Percentiles rank a stretch among this genome's conserved stretches.
Evolutionary conservation across 2,888 invertebrate species (phyloP).

Genomic region (Caenorhabditis sp.): DNA sequence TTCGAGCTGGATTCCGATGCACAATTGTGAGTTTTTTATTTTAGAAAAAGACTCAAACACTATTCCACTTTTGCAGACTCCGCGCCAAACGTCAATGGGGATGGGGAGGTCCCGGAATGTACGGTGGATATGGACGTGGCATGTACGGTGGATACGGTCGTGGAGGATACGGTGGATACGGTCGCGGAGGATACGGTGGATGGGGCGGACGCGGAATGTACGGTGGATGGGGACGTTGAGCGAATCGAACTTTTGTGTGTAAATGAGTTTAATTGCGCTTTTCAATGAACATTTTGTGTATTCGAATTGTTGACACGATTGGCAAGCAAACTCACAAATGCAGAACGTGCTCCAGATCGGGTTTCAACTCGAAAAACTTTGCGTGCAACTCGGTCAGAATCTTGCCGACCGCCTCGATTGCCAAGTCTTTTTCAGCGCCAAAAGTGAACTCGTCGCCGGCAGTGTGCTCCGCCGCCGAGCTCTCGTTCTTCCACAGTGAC

Average conservation of each 20-base stretch:
- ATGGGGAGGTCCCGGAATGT: conserved; percentile 19
- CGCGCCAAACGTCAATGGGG: conserved; percentile 51
- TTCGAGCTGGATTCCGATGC: not conserved
- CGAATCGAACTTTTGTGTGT: too few relatives aligned
- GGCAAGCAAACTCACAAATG: conserved; percentile 38
- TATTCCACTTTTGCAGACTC: conserved; percentile 7
- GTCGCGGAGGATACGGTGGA: not conserved
- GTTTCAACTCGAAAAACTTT: conserved; percentile 24
- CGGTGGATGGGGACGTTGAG: conserved; percentile 19
- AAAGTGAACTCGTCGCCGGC: conserved; percentile 34
- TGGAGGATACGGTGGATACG: not conserved
- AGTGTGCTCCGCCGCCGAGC: not conserved
- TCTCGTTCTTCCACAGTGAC: conserved; percentile 35
- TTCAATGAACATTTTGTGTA: not conserved
- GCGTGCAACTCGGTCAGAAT: conserved; percentile 47
- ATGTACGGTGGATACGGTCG: not conserved
- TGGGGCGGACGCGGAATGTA: conserved; percentile 4
- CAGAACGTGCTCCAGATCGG: conserved; percentile 20
- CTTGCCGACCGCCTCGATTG: conserved; percentile 31
- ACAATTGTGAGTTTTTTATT: not conserved
- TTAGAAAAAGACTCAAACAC: not conserved
- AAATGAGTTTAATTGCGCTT: too few relatives aligned
- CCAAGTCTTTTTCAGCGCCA: not conserved
- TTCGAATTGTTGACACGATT: too few relatives aligned
- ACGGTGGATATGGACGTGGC: not conserved